Evolutionary conservation across 2,888 invertebrate species (phyloP), one percentile per base, ranked within the genome.

Genomic region (Punctoribates punctum): DNA sequence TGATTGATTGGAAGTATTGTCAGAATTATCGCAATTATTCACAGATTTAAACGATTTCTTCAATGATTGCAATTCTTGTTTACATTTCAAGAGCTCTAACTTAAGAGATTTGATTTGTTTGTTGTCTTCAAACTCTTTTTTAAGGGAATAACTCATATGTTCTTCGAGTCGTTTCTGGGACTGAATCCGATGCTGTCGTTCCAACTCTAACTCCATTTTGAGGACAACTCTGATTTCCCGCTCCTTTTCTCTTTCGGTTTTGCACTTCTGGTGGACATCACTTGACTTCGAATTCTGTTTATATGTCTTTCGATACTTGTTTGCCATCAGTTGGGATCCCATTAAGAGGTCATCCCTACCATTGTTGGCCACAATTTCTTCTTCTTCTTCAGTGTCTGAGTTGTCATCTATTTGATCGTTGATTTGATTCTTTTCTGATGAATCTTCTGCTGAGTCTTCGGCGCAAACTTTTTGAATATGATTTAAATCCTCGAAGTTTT

Each of bases 41-140:
- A 27, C 29, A 38, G 9, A 20, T 38, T 60, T 60, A 2, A 25
- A 5, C 2, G 60, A 60, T 20, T 34, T 67, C 67, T 67, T 67
- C 8, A 67, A 20, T 20, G 15, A 0, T 1, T 38, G 6, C 20
- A 67, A 67, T 20, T 67, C 3, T 38, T 67, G 67, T 67, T 20
- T 34, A n/a, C 38, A 67, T 38, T 67, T 67, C 67, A 67, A 67
- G 29, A 67, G 34, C 29, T 67, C 67, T 29, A 67, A 38, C 67
- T 67, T 67, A 15, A 67, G 20, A 27, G 34, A 9, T 20, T 38
- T 67, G n/a, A 67, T 67, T 38, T 67, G 67, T 67, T 38, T 67
- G 67, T 8, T 5, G 38, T 67, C 67, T 38, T 67, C 20, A 11
- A 67, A 67, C 67, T 67, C n/a, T 38, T 29, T 67, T 20, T n/a